Evolutionary conservation across 2,888 invertebrate species (phyloP), one percentile per base, ranked within the genome.

Genomic region (Cinara cedri): DNA sequence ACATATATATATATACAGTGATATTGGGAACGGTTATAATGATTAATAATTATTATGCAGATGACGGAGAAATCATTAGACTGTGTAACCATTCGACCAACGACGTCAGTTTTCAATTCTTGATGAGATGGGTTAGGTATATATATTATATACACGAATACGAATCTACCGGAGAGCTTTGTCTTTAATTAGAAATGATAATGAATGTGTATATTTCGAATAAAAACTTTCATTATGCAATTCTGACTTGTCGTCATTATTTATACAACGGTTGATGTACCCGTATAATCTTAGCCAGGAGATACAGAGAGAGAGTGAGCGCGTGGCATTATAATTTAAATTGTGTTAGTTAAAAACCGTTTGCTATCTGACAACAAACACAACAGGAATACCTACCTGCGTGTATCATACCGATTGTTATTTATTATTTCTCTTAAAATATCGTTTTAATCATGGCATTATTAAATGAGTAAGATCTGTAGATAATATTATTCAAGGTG

Each of bases 131-230:
- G 57, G 66, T 68, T 1, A 54, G 6, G 8, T n/a, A 54, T 34
- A 54, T 54, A 54, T 54, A n/a, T 46, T 13, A 46, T 46, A 46
- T 46, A 46, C 54, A n/a, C n/a, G 8, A 54, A 54, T 55, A 72
- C 60, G 42, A 42, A 24, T 26, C 62, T 34, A 34, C 24, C 55
- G 49, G 34, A 34, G 14, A 10, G 76, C 57, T 60, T 49, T 57
- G 68, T 78, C 76, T 78, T 78, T 78, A 78, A 78, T 78, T 78
- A 78, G 66, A 78, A 68, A 78, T 78, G 76, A 78, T 78, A 78
- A 78, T 78, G 76, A 78, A 26, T 78, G 68, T 78, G 76, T 78
- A 70, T 60, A 49, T 19, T 78, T 78, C 76, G 49, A 68, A 68
- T 78, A 68, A 78, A 78, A 78, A 78, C 49, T 78, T 78, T 57